phyloP scores from a whole-genome alignment of 2,888 invertebrate species.

The Esperia sulphurella region DNA sequence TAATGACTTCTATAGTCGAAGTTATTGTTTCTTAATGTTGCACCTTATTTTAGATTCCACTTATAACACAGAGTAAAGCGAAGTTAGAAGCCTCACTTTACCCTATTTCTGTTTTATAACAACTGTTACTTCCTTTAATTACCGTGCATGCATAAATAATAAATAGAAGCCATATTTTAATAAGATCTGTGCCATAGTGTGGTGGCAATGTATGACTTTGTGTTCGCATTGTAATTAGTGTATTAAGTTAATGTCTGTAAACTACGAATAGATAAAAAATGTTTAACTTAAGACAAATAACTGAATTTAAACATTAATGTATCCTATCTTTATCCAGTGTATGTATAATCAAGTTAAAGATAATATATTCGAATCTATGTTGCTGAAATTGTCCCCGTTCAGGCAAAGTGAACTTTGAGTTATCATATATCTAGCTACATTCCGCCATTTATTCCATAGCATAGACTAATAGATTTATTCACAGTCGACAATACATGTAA shows the following conservation, averaged over 20 bases:
- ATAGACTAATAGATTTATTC: constrained; percentile 9
- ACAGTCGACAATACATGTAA: constrained; percentile 34
- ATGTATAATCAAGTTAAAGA: constrained; percentile 27
- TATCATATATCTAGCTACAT: constrained; percentile 27
- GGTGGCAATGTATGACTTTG: constrained; percentile 66
- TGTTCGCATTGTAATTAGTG: constrained; percentile 64
- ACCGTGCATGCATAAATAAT: constrained; percentile 28
- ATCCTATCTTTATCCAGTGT: constrained; percentile 33
- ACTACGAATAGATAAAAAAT: constrained; percentile 61
- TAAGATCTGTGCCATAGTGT: constrained; percentile 76
- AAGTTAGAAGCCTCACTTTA: constrained; percentile 12
- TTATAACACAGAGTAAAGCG: not conserved
- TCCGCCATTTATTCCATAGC: constrained; percentile 43
- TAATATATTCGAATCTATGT: constrained; percentile 23
- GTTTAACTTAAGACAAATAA: constrained; percentile 54
- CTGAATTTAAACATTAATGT: constrained; percentile 34
- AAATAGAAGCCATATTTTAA: constrained; percentile 47
- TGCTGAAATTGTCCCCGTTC: constrained; percentile 18
- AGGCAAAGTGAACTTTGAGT: too few relatives aligned
- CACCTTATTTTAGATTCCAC: not conserved
- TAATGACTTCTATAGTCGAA: constrained; percentile 32
- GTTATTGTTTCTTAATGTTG: constrained; percentile 6
- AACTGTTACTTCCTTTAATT: constrained; percentile 24
- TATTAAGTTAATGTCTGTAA: constrained; percentile 66
- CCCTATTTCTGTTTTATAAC: constrained; percentile 13